A percentile compares a stretch with the other conserved stretches of the same genome.
These are phyloP conservation scores for Drymodes brunneopygia DNA, from an alignment of 2,113 vertebrate species.

Conservation along the genomic window DNA sequence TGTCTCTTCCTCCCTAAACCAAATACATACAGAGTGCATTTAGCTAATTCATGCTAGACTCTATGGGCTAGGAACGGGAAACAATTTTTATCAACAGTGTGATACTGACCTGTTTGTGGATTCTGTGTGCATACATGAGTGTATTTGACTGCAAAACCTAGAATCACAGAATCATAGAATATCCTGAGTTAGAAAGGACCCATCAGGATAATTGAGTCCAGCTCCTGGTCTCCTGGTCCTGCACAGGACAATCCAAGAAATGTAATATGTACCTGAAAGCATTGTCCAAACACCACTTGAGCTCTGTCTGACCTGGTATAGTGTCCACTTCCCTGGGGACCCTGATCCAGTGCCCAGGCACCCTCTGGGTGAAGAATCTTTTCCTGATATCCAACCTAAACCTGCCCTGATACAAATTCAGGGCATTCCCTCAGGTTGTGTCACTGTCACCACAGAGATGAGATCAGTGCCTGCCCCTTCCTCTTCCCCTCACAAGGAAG, in stretches of 20 bases:
- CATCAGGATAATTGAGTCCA: background rate
- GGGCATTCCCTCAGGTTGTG: rapidly evolving
- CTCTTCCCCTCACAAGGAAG: too few relatives aligned
- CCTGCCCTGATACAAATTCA: background rate
- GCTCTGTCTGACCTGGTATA: background rate
- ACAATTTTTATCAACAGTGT: background rate
- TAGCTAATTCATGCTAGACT: background rate
- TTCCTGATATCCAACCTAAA: background rate
- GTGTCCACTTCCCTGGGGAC: background rate
- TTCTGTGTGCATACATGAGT: background rate
- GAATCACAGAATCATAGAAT: background rate
- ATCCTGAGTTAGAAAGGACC: background rate
- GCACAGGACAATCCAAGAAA: background rate
- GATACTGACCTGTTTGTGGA: background rate
- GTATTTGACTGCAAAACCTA: background rate
- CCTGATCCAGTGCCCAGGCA: rapidly evolving
- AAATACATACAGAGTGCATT: background rate
- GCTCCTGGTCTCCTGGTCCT: too few relatives aligned
- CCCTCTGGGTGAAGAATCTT: background rate
- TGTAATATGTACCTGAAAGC: background rate
- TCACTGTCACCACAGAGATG: too few relatives aligned
- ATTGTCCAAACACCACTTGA: background rate
- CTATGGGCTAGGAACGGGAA: background rate
- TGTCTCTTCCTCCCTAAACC: background rate
- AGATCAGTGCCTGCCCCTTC: background rate